Evolutionary conservation across 2,797 vertebrate genomes (phyloP).

Genomic region (Odontamblyopus rebecca): DNA sequence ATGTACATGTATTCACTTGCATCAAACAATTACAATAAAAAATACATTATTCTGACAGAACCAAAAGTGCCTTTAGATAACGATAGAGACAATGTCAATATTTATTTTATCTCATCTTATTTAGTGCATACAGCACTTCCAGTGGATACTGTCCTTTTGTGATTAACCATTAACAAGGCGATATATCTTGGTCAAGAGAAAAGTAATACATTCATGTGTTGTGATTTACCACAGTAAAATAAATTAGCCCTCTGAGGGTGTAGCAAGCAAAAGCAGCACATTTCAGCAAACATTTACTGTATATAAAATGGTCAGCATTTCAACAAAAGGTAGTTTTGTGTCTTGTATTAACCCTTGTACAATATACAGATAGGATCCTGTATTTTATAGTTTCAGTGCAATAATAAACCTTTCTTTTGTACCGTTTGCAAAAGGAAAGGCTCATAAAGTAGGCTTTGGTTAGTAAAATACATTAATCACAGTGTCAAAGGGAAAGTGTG

Average conservation of each 20-base stretch:
- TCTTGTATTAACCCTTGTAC: background rate
- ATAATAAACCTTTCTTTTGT: background rate
- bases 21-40: background rate
- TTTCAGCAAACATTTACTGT: background rate
- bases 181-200: background rate
- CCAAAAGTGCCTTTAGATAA: background rate
- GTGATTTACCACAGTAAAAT: too few species aligned
- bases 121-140: background rate
- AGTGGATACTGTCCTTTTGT: too few species aligned
- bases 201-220: background rate
- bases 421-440: slow-evolving; percentile 18
- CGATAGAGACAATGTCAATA: background rate
- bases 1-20: too few species aligned
- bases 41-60: background rate
- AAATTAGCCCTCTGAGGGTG: too few species aligned
- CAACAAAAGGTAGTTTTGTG: background rate
- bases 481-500: slow-evolving; percentile 46
- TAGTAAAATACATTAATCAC: slow-evolving; percentile 11
- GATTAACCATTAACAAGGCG: too few species aligned
- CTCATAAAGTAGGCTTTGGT: slow-evolving; percentile 23
- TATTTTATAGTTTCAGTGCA: background rate
- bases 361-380: too few species aligned
- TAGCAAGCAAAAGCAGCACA: too few species aligned
- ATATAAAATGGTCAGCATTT: background rate
- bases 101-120: background rate